A percentile compares a stretch with the other conserved stretches of the same genome.
phyloP scores from a whole-genome alignment of 2,888 invertebrate genomes.

The Aspidapion aeneum region DNA sequence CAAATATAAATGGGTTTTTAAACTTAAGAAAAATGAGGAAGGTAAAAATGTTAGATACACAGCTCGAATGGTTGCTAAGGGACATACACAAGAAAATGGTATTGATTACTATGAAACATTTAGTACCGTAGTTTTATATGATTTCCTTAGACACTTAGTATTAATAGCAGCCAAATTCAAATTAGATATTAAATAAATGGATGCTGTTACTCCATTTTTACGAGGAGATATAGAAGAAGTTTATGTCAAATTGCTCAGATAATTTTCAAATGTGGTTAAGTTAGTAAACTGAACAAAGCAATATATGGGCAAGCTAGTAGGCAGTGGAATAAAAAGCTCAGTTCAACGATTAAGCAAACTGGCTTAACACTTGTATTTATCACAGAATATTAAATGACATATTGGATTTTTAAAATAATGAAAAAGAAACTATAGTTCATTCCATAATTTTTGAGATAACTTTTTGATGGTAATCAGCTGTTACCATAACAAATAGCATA shows the following conservation, averaged over 20 bases:
- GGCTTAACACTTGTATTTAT: conserved; percentile 1
- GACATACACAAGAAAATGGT: no score
- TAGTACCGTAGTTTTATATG: no score
- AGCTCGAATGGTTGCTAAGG: no score
- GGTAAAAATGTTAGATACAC: no score
- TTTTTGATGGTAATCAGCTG: no score
- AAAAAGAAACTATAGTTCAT: not conserved
- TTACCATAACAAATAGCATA: no score
- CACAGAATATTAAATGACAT: conserved; percentile 15
- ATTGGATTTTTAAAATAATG: conserved; percentile 11
- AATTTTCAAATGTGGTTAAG: not conserved
- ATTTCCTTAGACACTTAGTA: no score
- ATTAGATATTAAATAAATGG: conserved; percentile 11
- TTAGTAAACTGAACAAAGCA: not conserved
- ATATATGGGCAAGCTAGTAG: conserved; percentile 9
- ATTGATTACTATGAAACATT: no score
- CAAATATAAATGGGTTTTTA: no score
- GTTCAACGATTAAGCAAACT: not conserved
- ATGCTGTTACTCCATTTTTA: conserved; percentile 16
- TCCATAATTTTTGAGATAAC: no score
- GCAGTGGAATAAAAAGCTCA: conserved; percentile 5
- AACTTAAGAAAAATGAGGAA: no score
- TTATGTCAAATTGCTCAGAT: conserved; percentile 10
- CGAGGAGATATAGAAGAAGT: conserved; percentile 16
- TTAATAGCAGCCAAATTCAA: not conserved